phyloP scores from a whole-genome alignment of 2,113 vertebrate genomes.

The Naja naja region DNA sequence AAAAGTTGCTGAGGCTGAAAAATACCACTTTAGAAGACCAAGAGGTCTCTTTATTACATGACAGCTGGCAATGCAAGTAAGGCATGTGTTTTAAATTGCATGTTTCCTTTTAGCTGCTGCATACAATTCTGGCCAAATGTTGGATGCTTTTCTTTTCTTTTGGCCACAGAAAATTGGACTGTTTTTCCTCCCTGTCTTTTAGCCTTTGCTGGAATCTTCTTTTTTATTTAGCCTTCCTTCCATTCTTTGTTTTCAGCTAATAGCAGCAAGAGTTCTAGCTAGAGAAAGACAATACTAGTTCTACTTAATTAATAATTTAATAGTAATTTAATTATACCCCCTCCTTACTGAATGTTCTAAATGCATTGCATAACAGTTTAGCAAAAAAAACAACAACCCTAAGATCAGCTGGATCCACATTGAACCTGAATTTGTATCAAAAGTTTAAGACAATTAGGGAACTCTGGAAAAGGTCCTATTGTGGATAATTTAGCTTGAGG shows the following conservation, averaged over 20 bases:
- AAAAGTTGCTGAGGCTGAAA: background rate
- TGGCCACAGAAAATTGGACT: constrained; percentile 24
- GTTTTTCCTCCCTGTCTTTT: constrained; percentile 23
- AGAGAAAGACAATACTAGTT: background rate
- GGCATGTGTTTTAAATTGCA: constrained; percentile 34
- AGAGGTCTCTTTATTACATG: constrained; percentile 17
- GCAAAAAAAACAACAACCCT: constrained; percentile 3
- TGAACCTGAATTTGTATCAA: constrained; percentile 43
- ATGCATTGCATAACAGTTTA: background rate
- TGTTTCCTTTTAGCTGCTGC: constrained; percentile 24
- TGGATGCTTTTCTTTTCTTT: constrained; percentile 20
- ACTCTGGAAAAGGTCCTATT: constrained; percentile 9
- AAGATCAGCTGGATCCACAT: background rate
- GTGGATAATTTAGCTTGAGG: constrained; percentile 18
- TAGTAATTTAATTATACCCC: background rate
- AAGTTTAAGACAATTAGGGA: constrained; percentile 13
- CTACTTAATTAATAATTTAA: background rate
- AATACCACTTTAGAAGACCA: background rate
- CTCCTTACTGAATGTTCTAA: constrained; percentile 8
- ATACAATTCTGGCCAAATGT: constrained; percentile 42
- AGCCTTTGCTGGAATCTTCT: constrained; percentile 17
- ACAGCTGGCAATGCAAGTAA: constrained; percentile 43
- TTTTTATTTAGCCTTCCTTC: constrained; percentile 14
- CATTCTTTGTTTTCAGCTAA: background rate
- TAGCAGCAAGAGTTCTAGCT: background rate